Evolutionary conservation across 2,888 invertebrate genomes (phyloP).

Genomic region (Sphaerophoria taeniata): DNA sequence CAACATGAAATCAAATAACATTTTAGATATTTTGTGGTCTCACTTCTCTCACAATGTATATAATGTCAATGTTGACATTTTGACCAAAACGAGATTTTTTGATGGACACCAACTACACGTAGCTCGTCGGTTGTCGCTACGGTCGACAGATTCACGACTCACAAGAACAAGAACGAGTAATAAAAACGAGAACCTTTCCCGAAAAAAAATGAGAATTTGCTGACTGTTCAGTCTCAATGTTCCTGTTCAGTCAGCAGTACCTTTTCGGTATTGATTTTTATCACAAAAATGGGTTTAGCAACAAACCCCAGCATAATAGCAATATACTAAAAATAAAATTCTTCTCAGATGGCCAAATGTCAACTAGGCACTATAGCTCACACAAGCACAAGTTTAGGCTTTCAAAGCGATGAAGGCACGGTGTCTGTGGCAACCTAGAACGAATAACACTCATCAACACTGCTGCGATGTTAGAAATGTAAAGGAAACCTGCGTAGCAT

Average conservation of each 20-base stretch:
- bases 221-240: neutral
- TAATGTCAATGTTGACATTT: neutral
- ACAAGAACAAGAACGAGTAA: neutral
- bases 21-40: conserved; percentile 1
- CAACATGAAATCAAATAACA: neutral
- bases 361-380: conserved; percentile 2
- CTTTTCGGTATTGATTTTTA: conserved; percentile 41
- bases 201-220: neutral
- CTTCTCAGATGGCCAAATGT: conserved; percentile 33
- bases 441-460: conserved; percentile 14
- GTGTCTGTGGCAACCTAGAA: conserved; percentile 34
- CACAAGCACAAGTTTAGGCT: neutral
- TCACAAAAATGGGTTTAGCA: conserved; percentile 38
- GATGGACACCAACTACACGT: neutral
- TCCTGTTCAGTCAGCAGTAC: conserved; percentile 1
- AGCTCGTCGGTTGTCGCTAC: no score
- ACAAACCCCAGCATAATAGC: conserved; percentile 14
- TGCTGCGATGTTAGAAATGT: neutral
- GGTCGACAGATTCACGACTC: neutral
- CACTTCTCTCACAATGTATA: neutral
- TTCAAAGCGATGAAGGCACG: neutral
- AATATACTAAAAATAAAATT: conserved; percentile 27
- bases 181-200: neutral
- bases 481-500: conserved; percentile 29
- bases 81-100: conserved; percentile 17